These are phyloP conservation scores for Orgyia antiqua DNA, from an alignment of 2,888 invertebrate genomes.

Conservation along the genomic window DNA sequence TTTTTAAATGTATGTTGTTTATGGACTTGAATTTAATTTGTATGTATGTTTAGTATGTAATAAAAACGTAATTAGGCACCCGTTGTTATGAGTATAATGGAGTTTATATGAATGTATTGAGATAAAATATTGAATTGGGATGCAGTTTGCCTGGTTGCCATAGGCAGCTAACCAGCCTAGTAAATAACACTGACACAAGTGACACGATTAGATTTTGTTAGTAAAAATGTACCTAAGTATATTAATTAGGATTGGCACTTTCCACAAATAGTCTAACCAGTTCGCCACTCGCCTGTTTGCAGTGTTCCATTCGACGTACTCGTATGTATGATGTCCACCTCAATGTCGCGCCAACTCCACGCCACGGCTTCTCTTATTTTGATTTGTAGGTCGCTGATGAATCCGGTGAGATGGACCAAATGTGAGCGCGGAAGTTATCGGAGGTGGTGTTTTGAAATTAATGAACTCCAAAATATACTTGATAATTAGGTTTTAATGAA, in stretches of 20 bases:
- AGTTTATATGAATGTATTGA: neutral
- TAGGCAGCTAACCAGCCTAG: too few relatives aligned
- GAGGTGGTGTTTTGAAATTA: too few relatives aligned
- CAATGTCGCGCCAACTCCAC: neutral
- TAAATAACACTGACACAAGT: conserved; percentile 1
- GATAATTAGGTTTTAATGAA: too few relatives aligned
- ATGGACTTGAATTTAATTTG: too few relatives aligned
- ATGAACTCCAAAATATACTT: too few relatives aligned
- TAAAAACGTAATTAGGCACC: too few relatives aligned
- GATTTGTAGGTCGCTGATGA: neutral
- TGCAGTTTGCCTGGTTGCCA: too few relatives aligned
- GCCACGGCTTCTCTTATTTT: neutral
- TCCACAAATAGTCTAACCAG: neutral
- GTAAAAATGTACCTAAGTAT: neutral
- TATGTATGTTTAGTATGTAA: too few relatives aligned
- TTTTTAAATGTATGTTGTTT: too few relatives aligned
- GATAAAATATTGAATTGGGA: too few relatives aligned
- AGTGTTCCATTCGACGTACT: neutral
- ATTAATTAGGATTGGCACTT: neutral
- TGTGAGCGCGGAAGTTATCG: too few relatives aligned
- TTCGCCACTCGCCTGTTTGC: neutral
- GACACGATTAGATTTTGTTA: neutral
- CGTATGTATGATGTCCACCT: neutral
- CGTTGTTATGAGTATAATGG: too few relatives aligned
- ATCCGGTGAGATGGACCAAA: neutral